A percentile compares a stretch with the other conserved stretches of the same genome.
Conservation (phyloP, 2,888 invertebrate species). For the Polydrusus tereticollis region DNA sequence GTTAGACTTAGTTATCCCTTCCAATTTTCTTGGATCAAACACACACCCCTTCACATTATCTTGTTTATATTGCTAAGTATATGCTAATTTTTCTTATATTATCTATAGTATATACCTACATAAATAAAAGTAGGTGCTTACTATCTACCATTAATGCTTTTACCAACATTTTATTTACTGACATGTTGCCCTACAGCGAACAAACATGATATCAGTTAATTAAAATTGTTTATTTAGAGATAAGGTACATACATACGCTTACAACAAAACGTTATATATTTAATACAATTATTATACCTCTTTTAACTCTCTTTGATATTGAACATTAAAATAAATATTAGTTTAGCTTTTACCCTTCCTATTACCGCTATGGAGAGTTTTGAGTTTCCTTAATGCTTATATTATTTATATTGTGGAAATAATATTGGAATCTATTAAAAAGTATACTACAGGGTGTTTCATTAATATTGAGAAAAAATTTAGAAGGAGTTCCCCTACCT, state of each 20-base stretch:
- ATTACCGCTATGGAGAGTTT: not conserved
- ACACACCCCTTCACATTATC: too few relatives aligned
- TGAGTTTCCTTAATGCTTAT: not conserved
- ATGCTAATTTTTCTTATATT: not conserved
- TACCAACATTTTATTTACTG: not conserved
- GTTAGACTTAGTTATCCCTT: too few relatives aligned
- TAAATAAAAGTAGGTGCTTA: not conserved
- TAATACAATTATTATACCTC: not conserved
- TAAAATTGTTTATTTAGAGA: not conserved
- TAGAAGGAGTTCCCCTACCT: too few relatives aligned
- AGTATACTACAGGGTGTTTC: too few relatives aligned
- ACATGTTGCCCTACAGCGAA: not conserved
- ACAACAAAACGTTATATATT: conserved; percentile 10
- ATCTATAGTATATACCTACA: not conserved
- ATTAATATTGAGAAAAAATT: too few relatives aligned
- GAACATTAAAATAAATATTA: conserved; percentile 14
- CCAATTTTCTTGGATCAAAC: too few relatives aligned
- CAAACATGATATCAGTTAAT: conserved; percentile 6
- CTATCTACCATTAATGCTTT: not conserved
- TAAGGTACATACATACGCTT: not conserved
- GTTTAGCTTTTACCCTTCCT: conserved; percentile 13
- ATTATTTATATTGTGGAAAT: too few relatives aligned
- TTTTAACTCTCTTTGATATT: not conserved
- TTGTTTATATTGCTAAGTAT: not conserved
- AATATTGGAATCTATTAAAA: too few relatives aligned